Percentiles rank a stretch among this genome's conserved stretches.
These are phyloP conservation scores for Drosophila hydei DNA, from an alignment of 1,140 invertebrate species.

Conservation along the genomic window DNA sequence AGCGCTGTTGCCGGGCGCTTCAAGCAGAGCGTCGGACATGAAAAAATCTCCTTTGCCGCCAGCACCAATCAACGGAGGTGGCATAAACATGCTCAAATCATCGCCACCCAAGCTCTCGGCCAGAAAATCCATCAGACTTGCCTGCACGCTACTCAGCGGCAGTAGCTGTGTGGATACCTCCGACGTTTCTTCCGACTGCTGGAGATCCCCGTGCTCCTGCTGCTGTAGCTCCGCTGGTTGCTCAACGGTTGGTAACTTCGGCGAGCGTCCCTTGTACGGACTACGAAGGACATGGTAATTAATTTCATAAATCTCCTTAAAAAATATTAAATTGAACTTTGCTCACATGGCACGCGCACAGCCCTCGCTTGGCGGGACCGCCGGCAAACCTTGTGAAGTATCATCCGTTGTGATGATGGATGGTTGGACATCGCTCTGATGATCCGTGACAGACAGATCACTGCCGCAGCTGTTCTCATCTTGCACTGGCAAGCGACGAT, in stretches of 20 bases:
- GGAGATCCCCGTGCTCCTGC: not conserved
- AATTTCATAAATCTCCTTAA: not conserved
- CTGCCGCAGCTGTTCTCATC: conserved; percentile 68
- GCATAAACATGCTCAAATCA: conserved; percentile 74
- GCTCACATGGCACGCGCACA: conserved; percentile 76
- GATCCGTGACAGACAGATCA: conserved; percentile 62
- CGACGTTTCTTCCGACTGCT: not conserved
- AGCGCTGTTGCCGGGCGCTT: conserved; percentile 38
- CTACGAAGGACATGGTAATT: conserved; percentile 23
- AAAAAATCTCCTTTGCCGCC: conserved; percentile 70
- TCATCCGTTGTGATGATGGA: conserved; percentile 28
- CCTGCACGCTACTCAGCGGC: conserved; percentile 70
- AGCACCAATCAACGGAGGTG: conserved; percentile 54
- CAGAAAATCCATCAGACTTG: conserved; percentile 77
- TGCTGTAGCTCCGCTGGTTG: not conserved
- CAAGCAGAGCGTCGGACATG: conserved; percentile 55
- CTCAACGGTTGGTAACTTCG: conserved; percentile 36
- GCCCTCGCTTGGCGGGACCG: conserved; percentile 22
- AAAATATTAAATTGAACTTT: too few relatives aligned
- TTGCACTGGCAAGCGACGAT: conserved; percentile 30
- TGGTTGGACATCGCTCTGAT: conserved; percentile 32
- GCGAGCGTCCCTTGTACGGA: conserved; percentile 75
- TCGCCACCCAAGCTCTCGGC: conserved; percentile 71
- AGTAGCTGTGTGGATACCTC: conserved; percentile 38
- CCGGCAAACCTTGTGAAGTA: not conserved